Evolutionary conservation across 1,140 invertebrate species (phyloP).

Genomic region (Tetramorium simillimum): DNA sequence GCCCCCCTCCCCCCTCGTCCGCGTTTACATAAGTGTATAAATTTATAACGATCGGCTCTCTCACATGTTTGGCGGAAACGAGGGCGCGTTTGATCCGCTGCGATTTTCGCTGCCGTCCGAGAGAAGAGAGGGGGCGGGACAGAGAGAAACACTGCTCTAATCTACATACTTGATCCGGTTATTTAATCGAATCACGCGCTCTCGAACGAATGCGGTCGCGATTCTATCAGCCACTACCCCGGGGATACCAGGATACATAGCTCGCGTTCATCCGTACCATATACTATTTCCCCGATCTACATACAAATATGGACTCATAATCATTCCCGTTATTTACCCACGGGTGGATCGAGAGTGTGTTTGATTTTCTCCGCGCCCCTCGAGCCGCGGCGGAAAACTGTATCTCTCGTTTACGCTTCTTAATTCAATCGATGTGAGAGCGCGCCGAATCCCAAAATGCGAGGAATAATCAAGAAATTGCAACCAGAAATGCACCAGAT

Average conservation of each 20-base stretch:
- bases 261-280: background rate
- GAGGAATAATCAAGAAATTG: constrained; percentile 18
- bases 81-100: constrained; percentile 4
- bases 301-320: constrained; percentile 54
- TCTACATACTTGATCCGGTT: constrained; percentile 57
- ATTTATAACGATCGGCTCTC: constrained; percentile 37
- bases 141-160: constrained; percentile 32
- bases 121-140: background rate
- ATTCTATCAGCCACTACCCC: constrained; percentile 42
- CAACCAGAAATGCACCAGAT: constrained; percentile 24
- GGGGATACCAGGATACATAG: constrained; percentile 34
- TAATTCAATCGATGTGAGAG: background rate
- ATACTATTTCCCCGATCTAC: constrained; percentile 47
- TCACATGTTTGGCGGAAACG: background rate
- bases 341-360: constrained; percentile 26
- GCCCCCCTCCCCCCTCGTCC: background rate
- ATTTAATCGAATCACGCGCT: constrained; percentile 58
- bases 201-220: constrained; percentile 47
- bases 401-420: constrained; percentile 1
- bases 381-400: background rate
- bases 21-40: constrained; percentile 47
- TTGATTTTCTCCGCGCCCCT: constrained; percentile 26
- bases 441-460: background rate
- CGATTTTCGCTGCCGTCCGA: constrained; percentile 2
- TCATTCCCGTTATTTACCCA: constrained; percentile 57